Evolutionary conservation across 2,113 vertebrate species (phyloP).

Genomic region (Onychorhynchus coronatus): DNA sequence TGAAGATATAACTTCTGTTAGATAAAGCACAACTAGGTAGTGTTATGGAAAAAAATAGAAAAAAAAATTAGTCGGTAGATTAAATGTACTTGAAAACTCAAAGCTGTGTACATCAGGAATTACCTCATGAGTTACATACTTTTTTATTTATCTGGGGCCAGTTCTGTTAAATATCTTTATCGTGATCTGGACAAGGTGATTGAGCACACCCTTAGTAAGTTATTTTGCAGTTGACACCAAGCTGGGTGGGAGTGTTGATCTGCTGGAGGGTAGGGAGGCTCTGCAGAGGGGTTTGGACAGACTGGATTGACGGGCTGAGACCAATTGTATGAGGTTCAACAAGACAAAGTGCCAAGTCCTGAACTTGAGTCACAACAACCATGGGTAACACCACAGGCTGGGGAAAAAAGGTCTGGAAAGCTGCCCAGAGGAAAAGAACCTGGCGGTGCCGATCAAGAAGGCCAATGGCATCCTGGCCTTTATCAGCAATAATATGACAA

Average conservation of each 20-base stretch:
- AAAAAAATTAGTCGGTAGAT: background rate
- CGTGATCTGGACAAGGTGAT: background rate
- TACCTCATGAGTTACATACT: background rate
- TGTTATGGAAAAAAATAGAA: background rate
- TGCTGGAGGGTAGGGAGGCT: background rate
- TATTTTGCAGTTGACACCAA: background rate
- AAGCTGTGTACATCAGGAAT: background rate
- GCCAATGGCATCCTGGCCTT: background rate
- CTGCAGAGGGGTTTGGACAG: background rate
- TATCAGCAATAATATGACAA: background rate
- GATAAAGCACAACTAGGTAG: background rate
- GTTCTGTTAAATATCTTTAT: background rate
- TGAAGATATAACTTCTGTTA: background rate
- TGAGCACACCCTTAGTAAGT: background rate
- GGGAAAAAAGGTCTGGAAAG: background rate
- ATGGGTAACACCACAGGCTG: background rate
- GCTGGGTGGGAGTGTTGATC: background rate
- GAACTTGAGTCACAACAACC: background rate
- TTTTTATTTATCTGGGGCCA: background rate
- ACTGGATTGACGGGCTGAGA: background rate
- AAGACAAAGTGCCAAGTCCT: background rate
- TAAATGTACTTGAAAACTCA: background rate
- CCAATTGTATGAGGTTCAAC: background rate
- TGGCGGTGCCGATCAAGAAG: background rate
- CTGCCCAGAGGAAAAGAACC: background rate